Base-by-base conservation (phyloP, 2,888 invertebrate species). In the Biston stratarius region DNA sequence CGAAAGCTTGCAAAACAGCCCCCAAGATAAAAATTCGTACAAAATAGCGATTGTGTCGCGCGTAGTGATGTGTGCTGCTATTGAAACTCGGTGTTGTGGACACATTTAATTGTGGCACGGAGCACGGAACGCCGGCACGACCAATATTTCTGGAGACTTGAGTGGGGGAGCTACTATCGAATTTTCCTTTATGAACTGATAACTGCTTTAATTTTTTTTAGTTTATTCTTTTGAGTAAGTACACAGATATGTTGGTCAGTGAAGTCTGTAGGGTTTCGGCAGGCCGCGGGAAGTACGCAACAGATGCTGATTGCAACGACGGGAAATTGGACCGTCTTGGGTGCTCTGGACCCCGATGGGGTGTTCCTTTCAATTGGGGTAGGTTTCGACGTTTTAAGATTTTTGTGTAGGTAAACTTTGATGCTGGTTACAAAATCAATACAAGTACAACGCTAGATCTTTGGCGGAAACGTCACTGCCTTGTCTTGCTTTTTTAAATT, bases 51-150 rank as follows among this genome's bases (percentile, higher is more conserved):
- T 76, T 79, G 76, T 79, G 76, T 70, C 40, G 77, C 72, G 76
- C 76, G 83, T 82, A 79, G 67, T 77, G 86, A 82, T 83, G 88
- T 85, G 85, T 83, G 78, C 72, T 61, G 68, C 70, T 78, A 91
- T 93, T 92, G 81, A 80, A 84, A 88, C 70, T 73, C 86, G 86
- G 57, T 82, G 83, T 86, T 77, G 86, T 86, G 92, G 86, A 86
- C 83, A 88, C 86, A 91, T 93, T 93, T 93, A 93, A 93, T 93
- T 93, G 93, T 85, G 86, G 86, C 79, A 75, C 74, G 75, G 70
- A 59, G 56, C 64, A 52, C 61, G 56, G 68, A 44, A 48, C 34
- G 52, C 57, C 42, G 24, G 15, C 47, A 58, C 48, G n/a, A 42
- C 55, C 24, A 55, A 44, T n/a, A 42, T 55, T 40, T n/a, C 11